Conservation (phyloP, 1,140 invertebrate species). For the Octopus sinensis region DNA sequence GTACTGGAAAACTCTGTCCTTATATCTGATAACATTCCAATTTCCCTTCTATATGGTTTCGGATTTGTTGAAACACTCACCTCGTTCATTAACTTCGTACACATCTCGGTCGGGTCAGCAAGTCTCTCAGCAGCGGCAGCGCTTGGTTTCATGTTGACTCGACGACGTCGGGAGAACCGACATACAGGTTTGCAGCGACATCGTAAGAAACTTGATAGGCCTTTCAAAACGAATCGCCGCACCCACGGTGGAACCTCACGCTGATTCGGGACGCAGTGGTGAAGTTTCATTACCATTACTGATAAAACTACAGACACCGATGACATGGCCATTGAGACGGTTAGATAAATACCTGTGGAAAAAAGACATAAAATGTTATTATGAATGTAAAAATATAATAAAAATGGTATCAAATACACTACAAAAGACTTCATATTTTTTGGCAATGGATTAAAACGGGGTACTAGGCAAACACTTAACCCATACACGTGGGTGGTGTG, state of each 20-base stretch:
- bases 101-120: background rate
- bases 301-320: slow-evolving; percentile 62
- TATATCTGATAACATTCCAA: background rate
- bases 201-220: slow-evolving; percentile 29
- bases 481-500: no score
- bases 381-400: no score
- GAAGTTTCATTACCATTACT: slow-evolving; percentile 57
- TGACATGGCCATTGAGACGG: slow-evolving; percentile 59
- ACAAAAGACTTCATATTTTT: no score
- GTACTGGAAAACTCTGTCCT: slow-evolving; percentile 13
- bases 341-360: slow-evolving; percentile 54
- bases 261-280: slow-evolving; percentile 45
- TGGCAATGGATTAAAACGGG: no score
- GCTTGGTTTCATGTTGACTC: background rate
- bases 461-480: no score
- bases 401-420: no score
- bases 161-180: background rate
- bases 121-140: background rate
- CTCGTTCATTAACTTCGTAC: slow-evolving; percentile 9
- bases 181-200: slow-evolving; percentile 20
- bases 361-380: background rate
- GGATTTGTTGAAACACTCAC: background rate
- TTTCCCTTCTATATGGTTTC: background rate
- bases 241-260: slow-evolving; percentile 43
- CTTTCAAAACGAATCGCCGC: slow-evolving; percentile 15